These are phyloP conservation scores for Sarcophaga bullata DNA, from an alignment of 1,140 invertebrate genomes.

Conservation along the genomic window DNA sequence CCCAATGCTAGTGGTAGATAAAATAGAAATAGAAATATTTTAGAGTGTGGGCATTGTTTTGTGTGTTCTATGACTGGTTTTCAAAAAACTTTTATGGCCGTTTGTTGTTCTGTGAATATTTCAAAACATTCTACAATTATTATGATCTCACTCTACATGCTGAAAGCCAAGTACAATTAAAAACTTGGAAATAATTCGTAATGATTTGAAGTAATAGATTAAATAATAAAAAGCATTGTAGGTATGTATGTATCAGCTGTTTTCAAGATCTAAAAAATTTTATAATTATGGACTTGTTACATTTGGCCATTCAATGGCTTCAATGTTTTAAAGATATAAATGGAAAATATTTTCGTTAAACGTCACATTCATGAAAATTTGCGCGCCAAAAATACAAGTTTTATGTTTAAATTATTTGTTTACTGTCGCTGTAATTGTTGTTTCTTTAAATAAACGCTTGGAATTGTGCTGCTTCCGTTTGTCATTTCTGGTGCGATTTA, in stretches of 20 bases:
- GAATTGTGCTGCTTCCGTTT: constrained; percentile 28
- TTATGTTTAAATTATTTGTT: neutral
- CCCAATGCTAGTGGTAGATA: neutral
- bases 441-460: constrained; percentile 1
- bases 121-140: constrained; percentile 12
- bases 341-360: too few relatives aligned
- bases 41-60: constrained; percentile 15
- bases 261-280: neutral
- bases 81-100: neutral
- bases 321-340: neutral
- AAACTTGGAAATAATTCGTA: neutral
- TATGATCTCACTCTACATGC: constrained; percentile 28
- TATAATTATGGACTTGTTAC: neutral
- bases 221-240: neutral
- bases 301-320: neutral
- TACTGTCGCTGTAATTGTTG: neutral
- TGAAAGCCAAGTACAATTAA: too few relatives aligned
- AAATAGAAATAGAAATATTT: neutral
- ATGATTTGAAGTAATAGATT: constrained; percentile 1
- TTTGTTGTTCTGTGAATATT: neutral
- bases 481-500: constrained; percentile 32
- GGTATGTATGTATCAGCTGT: too few relatives aligned
- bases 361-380: neutral
- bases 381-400: constrained; percentile 28
- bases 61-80: constrained; percentile 24